Conservation (phyloP, 2,888 invertebrate species). For the Drosophila maculinotata region DNA sequence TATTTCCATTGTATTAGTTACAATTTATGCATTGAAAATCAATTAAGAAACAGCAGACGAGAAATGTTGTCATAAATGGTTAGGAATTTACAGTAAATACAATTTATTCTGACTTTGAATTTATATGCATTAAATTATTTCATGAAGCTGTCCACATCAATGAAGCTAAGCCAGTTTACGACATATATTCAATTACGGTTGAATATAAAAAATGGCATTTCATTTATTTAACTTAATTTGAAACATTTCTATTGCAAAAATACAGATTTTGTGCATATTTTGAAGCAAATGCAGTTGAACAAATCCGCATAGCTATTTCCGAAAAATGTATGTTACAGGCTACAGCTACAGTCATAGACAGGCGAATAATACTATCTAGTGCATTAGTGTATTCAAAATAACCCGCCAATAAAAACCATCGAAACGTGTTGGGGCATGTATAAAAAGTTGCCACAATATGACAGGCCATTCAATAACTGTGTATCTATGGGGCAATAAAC, state of each 20-base stretch:
- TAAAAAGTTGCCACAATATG: constrained; percentile 73
- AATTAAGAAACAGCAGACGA: too few relatives aligned
- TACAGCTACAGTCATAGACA: neutral
- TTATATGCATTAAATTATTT: neutral
- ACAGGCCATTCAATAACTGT: constrained; percentile 74
- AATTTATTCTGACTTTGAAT: too few relatives aligned
- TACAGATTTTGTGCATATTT: constrained; percentile 5
- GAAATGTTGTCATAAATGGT: too few relatives aligned
- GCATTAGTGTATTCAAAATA: constrained; percentile 55
- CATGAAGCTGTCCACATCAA: neutral
- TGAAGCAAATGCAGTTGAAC: constrained; percentile 11
- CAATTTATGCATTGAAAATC: too few relatives aligned
- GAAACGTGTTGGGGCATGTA: constrained; percentile 69
- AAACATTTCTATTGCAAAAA: neutral
- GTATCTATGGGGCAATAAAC: constrained; percentile 58
- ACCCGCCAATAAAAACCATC: constrained; percentile 57
- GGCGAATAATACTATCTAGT: constrained; percentile 29
- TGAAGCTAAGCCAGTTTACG: constrained; percentile 1
- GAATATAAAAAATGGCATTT: constrained; percentile 9
- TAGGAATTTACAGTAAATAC: too few relatives aligned
- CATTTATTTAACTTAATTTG: constrained; percentile 11
- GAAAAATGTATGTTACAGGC: constrained; percentile 20
- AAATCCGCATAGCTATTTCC: constrained; percentile 21
- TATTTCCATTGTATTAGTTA: too few relatives aligned
- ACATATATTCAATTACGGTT: neutral